These are phyloP conservation scores for Batillaria attramentaria DNA, from an alignment of 1,140 invertebrate genomes.

Conservation along the genomic window DNA sequence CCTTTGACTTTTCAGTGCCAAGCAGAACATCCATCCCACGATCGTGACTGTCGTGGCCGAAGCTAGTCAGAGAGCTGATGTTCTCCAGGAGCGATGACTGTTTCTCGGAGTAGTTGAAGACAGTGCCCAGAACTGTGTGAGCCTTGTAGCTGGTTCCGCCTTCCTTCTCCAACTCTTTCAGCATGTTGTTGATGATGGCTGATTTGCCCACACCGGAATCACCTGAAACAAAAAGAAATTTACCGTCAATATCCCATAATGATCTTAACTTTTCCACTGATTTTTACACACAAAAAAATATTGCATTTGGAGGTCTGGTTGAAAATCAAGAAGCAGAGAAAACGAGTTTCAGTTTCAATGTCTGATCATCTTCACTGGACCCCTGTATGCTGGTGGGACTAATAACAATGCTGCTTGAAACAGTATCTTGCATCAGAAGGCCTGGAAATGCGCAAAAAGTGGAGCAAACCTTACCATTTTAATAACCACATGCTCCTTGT, in stretches of 20 bases:
- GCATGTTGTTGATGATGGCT: constrained; percentile 67
- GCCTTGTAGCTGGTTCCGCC: constrained; percentile 61
- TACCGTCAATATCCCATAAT: background rate
- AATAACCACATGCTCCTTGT: too few relatives aligned
- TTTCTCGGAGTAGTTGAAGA: constrained; percentile 68
- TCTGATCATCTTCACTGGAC: too few relatives aligned
- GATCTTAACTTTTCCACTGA: too few relatives aligned
- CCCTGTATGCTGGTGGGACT: too few relatives aligned
- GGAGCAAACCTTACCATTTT: too few relatives aligned
- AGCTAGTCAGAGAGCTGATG: constrained; percentile 63
- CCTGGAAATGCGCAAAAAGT: too few relatives aligned
- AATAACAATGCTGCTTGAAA: too few relatives aligned
- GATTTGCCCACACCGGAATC: constrained; percentile 72
- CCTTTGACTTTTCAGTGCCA: constrained; percentile 48
- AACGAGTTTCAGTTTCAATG: too few relatives aligned
- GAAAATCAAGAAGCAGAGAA: too few relatives aligned
- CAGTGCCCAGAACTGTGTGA: constrained; percentile 64
- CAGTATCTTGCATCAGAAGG: too few relatives aligned
- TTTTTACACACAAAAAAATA: too few relatives aligned
- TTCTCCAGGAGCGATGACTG: constrained; percentile 63
- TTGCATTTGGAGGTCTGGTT: too few relatives aligned
- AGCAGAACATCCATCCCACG: constrained; percentile 49
- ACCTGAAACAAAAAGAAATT: constrained; percentile 60
- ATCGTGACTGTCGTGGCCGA: constrained; percentile 44
- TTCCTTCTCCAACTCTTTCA: constrained; percentile 65